A percentile compares a stretch with the other conserved stretches of the same genome.
Evolutionary conservation across 92 coral and sea anemone species (phyloP).

Genomic region (Porites evermanni): DNA sequence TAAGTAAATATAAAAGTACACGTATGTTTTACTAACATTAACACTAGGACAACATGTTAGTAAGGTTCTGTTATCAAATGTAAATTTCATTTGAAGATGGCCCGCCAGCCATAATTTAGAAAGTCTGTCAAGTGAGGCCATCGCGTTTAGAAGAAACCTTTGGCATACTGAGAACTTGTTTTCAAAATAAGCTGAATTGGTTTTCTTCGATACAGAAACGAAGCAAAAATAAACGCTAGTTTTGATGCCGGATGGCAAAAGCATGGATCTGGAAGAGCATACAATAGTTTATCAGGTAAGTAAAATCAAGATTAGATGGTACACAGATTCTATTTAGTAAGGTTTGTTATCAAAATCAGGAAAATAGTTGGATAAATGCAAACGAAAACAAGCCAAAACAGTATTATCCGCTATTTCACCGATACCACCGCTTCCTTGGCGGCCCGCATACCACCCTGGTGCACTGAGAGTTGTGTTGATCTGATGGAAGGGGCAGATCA

Average conservation of each 20-base stretch:
- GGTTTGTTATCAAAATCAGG: too few relatives aligned
- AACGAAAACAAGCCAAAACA: too few relatives aligned
- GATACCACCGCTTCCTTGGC: too few relatives aligned
- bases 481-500: too few relatives aligned
- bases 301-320: background rate
- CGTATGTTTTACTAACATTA: background rate
- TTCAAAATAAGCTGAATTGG: background rate
- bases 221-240: constrained; percentile 44
- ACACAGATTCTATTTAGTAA: background rate
- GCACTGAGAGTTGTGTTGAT: too few relatives aligned
- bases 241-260: constrained; percentile 69
- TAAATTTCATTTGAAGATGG: too few relatives aligned
- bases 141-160: background rate
- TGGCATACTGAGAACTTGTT: background rate
- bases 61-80: too few relatives aligned
- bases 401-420: too few relatives aligned
- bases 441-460: too few relatives aligned
- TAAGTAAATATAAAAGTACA: background rate
- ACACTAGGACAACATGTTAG: background rate
- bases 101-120: background rate
- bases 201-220: background rate
- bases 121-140: background rate
- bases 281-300: constrained; percentile 57
- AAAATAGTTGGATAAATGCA: too few relatives aligned
- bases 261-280: constrained; percentile 56